Evolutionary conservation across 2,888 invertebrate species (phyloP), one percentile per base, ranked within the genome.

Genomic region (Petrolisthes manimaculis): DNA sequence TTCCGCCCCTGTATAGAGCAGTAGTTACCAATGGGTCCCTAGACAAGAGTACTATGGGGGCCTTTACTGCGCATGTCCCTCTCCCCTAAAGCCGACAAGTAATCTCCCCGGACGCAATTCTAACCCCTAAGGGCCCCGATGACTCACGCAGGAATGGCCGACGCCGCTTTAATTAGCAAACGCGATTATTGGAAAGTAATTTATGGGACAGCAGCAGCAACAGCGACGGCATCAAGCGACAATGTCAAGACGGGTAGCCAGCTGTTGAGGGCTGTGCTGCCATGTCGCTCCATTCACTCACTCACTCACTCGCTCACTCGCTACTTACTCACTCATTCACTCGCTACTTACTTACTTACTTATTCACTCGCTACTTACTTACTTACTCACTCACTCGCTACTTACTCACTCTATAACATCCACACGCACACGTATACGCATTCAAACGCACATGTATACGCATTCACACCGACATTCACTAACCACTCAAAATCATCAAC

Each of bases 211-310:
- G n/a, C n/a, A n/a, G n/a, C 71, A 71, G 61, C 14, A 61, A 14
- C 6, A 61, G 71, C 71, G n/a, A 18, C 67, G 53, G 75, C 80
- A 86, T 86, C 82, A 82, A 75, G 75, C 82, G 81, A 86, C 86
- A 86, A 80, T 86, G 86, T 86, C 86, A 86, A 86, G 86, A 82
- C 86, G 80, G 86, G 86, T 86, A 86, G 86, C 86, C 86, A 86
- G 86, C 86, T 86, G 86, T 86, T 86, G 75, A n/a, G 86, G 81
- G 82, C 86, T 56, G 75, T 77, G 86, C 71, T 86, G 86, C 86
- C 86, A 86, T 71, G 61, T 82, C 86, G 81, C 74, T 69, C 54
- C 67, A 86, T 82, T 86, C 82, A 81, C 86, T 86, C 81, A 37
- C 56, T 14, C 61, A 61, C 37, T 12, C 9, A n/a, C 54, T 55